Base-by-base conservation (phyloP, 2,888 invertebrate species). In the Cataglyphis rosenhaueri region DNA sequence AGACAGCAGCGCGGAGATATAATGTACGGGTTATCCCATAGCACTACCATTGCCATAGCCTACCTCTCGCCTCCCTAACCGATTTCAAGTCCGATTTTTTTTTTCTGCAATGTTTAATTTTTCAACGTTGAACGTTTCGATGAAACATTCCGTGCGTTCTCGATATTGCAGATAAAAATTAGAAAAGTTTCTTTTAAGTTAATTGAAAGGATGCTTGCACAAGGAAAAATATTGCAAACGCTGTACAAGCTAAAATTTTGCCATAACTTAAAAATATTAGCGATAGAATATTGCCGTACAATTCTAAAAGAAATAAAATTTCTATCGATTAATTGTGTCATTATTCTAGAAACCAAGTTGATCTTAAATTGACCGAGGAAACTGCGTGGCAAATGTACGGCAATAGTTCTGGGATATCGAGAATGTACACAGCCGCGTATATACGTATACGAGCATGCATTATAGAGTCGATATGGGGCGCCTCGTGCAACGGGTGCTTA, bases 401-500 rank as follows among this genome's bases (percentile, higher is more conserved):
- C 41, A 35, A 35, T 52, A 29, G 66, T 35, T 78, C 21, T 29
- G 32, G 44, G 21, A 70, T 44, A 78, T 44, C 18, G 59, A 61
- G 52, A 52, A 70, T 25, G 64, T 44, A 29, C 35, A 35, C 12
- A 48, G 21, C 9, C 55, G 38, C 41, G 18, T 10, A 25, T 64
- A 38, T 35, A 1, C 12, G n/a, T 68, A 57, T 48, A 68, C 38
- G 21, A n/a, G 61, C 25, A 38, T 76, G 57, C 55, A 55, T 52
- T 75, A 74, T 62, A 71, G 32, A 71, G 32, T 59, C 70, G 65
- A 85, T 73, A 78, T 21, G 70, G 61, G 59, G 25, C 76, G 57
- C n/a, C 73, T 74, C 81, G 71, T 57, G 64, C 76, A 66, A 78
- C 82, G 88, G 75, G 57, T 85, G 89, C 87, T 87, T 84, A 78